Base-by-base conservation (phyloP, 2,888 invertebrate genomes). In the Dasypolia templi region DNA sequence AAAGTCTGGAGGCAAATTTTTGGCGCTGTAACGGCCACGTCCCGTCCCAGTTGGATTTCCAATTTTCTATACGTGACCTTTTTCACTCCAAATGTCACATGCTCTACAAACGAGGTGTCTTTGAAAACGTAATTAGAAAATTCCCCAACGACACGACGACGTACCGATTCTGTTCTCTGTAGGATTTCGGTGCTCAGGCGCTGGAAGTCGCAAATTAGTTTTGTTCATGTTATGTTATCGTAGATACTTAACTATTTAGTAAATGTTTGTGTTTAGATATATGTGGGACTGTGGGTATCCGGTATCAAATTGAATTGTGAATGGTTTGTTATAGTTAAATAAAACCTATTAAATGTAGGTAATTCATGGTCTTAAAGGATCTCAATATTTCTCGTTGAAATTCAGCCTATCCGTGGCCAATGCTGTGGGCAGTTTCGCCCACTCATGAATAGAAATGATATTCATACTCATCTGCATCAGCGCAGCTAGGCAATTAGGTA, bases 51-150 rank as follows among this genome's bases (percentile, higher is more conserved):
- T 82, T 71, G 87, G 85, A 89, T 93, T 93, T 93, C 95, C 94
- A 95, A 96, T 95, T 94, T 94, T 93, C 93, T 92, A 92, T 92
- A 95, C 93, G 95, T 95, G 95, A 96, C 96, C 96, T 95, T 95
- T 96, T 94, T 94, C 94, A 93, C 90, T 86, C 92, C 91, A 91
- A 90, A 91, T 92, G 95, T 96, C 95, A 95, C 96, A 95, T 94
- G 93, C 92, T 94, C 94, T 90, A 93, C 94, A 93, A 94, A 94
- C 95, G 95, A 96, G 95, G 94, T 95, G 95, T 96, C 95, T 96
- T 96, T 95, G 95, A 95, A 94, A 94, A 94, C 94, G 95, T 96
- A 96, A 96, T 96, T 96, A 96, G 95, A 95, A 96, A 96, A 96
- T 96, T 95, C 95, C 95, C 93, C 89, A 95, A 94, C 93, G 94